phyloP scores from a whole-genome alignment of 1,140 invertebrate species.

The Thaumatotibia leucotreta region DNA sequence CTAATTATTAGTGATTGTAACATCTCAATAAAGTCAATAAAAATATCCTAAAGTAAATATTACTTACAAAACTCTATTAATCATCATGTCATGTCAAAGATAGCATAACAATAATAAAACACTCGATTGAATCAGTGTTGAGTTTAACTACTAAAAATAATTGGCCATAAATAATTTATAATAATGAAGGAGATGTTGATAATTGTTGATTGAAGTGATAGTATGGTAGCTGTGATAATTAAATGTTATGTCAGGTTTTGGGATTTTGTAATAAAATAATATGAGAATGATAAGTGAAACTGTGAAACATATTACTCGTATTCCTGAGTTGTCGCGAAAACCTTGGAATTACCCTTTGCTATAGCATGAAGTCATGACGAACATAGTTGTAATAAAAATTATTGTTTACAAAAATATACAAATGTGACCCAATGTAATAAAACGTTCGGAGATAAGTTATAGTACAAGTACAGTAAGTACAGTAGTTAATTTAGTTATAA shows the following conservation, averaged over 20 bases:
- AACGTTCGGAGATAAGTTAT: too few species aligned
- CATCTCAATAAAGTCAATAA: not conserved
- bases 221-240: not conserved
- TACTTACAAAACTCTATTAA: not conserved
- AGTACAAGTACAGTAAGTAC: too few species aligned
- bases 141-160: slow-evolving; percentile 2
- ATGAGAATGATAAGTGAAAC: not conserved
- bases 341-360: too few species aligned
- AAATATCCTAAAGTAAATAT: not conserved
- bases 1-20: too few species aligned
- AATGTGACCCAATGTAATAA: too few species aligned
- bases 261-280: not conserved
- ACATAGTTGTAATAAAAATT: too few species aligned
- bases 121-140: not conserved
- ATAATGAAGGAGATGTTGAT: not conserved
- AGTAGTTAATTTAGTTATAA: too few species aligned
- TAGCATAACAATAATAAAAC: not conserved
- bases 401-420: too few species aligned
- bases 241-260: not conserved
- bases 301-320: not conserved
- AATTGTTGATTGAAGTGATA: not conserved
- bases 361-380: too few species aligned
- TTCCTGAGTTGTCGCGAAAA: too few species aligned
- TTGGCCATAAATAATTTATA: not conserved
- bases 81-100: not conserved